Base-by-base conservation (phyloP, 2,113 vertebrate species). In the Mirza zaza region DNA sequence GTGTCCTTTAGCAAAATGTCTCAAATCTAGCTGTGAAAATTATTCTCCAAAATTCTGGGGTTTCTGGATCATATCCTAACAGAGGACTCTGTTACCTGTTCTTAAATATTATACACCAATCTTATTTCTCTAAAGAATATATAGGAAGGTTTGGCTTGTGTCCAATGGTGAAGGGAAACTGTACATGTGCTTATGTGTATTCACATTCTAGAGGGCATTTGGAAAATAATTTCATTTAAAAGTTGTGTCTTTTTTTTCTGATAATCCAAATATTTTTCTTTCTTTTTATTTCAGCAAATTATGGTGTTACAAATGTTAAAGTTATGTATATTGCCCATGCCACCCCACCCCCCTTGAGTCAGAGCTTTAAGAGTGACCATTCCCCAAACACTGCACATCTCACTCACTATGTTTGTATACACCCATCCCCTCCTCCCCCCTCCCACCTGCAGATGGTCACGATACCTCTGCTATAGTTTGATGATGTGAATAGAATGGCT, bases 31-130 rank as follows among this genome's bases (percentile, higher is more conserved):
- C 45, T 91, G 36, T 90, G 75, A 73, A 85, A 34, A 73, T 7
- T 63, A 17, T 85, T 71, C 57, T 91, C 52, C 42, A 91, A 86
- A 42, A 89, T 86, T 55, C n/a, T 29, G 67, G 48, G 71, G 39
- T 77, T 92, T 95, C 84, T 90, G 18, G 23, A 67, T 59, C n/a
- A 42, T 70, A 85, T 79, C 4, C 21, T 85, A 91, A 71, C 8
- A 94, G 52, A 81, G 29, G 36, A 48, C 48, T 87, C n/a, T 61
- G 23, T 76, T 76, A 42, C 39, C 5, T 21, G 2, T 59, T 94
- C 34, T 95, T 91, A 82, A 76, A 88, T 76, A 34, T 67, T 81
- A 90, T 67, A 81, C 77, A 70, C 32, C 81, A 89, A 70, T 94
- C 20, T 85, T 42, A 39, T 67, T 67, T 92, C 91, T 70, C n/a